Evolutionary conservation across 2,888 invertebrate genomes (phyloP), one percentile per base, ranked within the genome.

Genomic region (Trypoxylon attenuatum): DNA sequence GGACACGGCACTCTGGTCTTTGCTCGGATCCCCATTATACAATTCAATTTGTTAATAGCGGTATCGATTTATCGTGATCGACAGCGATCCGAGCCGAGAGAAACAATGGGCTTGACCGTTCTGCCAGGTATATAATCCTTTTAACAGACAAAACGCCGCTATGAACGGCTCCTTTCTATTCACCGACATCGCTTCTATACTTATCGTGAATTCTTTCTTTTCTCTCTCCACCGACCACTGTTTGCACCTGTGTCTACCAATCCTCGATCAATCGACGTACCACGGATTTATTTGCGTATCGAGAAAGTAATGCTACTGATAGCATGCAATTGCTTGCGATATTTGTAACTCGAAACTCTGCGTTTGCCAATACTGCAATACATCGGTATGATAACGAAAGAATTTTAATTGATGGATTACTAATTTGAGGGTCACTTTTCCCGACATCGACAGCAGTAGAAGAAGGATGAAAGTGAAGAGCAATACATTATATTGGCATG

Each of bases 31-130:
- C 2, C 75, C 69, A 79, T 80, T 81, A 78, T 78, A 78, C 77
- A 74, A 84, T 80, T 83, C 82, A 81, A 84, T 84, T 83, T 82
- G 78, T 80, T 79, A 79, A 82, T 80, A 78, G 78, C 71, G 58
- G 61, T 77, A 78, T 81, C 79, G 78, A 79, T 82, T 70, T 61
- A 79, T 78, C 77, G 68, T 58, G 76, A 76, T 78, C 64, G 65
- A 58, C 66, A 52, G 49, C 23, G 49, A 55, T 43, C 47, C 43
- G 27, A 47, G 33, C 45, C 29, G 64, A 42, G 60, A 74, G 73
- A 80, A 79, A 79, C 78, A 78, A 82, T 73, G 73, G 49, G 61
- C 59, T 63, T 63, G 54, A 65, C 39, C 56, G 53, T 65, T 71
- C 67, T 67, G 66, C 38, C 42, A 38, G 47, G 10, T 45, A 45